Base-by-base conservation (phyloP, 2,888 invertebrate species). In the Scelioninae gen. 1 region DNA sequence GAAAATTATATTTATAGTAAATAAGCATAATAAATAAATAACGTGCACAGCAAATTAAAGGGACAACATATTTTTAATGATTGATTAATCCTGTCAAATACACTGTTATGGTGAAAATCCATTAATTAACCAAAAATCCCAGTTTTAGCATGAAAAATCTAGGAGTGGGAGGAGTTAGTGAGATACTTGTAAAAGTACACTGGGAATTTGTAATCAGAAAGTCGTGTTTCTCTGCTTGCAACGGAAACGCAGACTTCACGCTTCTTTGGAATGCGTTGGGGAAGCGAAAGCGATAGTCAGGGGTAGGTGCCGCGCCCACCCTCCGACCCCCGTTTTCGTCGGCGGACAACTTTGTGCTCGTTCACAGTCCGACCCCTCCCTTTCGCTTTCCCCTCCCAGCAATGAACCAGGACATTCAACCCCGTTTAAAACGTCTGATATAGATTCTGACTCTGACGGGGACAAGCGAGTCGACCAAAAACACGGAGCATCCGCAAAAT, bases 121-220 rank as follows among this genome's bases (percentile, higher is more conserved):
- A n/a, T n/a, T n/a, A n/a, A n/a, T n/a, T n/a, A n/a, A n/a, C n/a
- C n/a, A n/a, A n/a, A n/a, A n/a, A n/a, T n/a, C n/a, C n/a, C n/a
- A n/a, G n/a, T n/a, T n/a, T n/a, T n/a, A n/a, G n/a, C n/a, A n/a
- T n/a, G n/a, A n/a, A n/a, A n/a, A n/a, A n/a, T n/a, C n/a, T n/a
- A n/a, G n/a, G n/a, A n/a, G n/a, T n/a, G n/a, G n/a, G n/a, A n/a
- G 60, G 10, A 10, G 16, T 1, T 7, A 32, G 62, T 8, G 47
- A 32, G 53, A 9, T 49, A 53, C 62, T 69, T 69, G 69, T 69
- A 75, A 71, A 76, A 71, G 58, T 69, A 81, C 72, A 82, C 63
- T 76, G 40, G 68, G 82, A 77, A 77, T 77, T 72, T 55, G 72
- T 77, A 77, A 82, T 68, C 72, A 82, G 56, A 74, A 82, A 82